Evolutionary conservation across 2,888 invertebrate genomes (phyloP), one percentile per base, ranked within the genome.

Genomic region (Nematopogon swammerdamellus): DNA sequence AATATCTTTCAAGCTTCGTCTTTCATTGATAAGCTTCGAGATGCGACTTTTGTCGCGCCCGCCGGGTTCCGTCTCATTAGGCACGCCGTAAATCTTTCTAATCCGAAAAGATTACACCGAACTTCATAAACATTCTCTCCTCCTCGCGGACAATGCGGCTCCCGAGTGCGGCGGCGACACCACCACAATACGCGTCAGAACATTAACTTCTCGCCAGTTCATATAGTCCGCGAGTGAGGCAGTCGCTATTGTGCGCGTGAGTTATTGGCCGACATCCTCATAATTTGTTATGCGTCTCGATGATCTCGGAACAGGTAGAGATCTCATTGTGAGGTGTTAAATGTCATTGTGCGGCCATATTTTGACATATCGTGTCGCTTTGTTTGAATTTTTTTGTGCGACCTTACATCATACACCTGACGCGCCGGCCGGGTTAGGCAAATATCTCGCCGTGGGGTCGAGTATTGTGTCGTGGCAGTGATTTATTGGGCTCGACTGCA

Each of bases 181-280:
- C 25, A 4, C 8, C 14, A 36, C 36, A 36, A 25, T 25, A 25
- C 11, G n/a, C 36, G 8, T 14, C 36, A 3, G 11, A 36, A 36
- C 36, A 76, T 75, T 72, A 76, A 77, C 76, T 77, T 68, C 70
- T 65, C 76, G 75, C 77, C 72, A 77, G 77, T 77, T 75, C 72
- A 76, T 77, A 71, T 14, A 4, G 36, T 14, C 36, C 3, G 11
- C n/a, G 14, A 25, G 25, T 36, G 36, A 6, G n/a, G 14, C 8
- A 36, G 11, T 14, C 11, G n/a, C 36, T 14, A 14, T 36, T 36
- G 36, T 36, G 25, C 36, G 3, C 3, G 36, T 36, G 36, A 36
- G 14, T 36, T 25, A 36, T 14, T 36, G n/a, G 14, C n/a, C 11
- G 36, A 14, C n/a, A 3, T 14, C 3, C 11, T 36, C n/a, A 25